Percentiles rank a stretch among this genome's conserved stretches.
phyloP scores from a whole-genome alignment of 2,113 vertebrate genomes.

The Cepphus grylle region DNA sequence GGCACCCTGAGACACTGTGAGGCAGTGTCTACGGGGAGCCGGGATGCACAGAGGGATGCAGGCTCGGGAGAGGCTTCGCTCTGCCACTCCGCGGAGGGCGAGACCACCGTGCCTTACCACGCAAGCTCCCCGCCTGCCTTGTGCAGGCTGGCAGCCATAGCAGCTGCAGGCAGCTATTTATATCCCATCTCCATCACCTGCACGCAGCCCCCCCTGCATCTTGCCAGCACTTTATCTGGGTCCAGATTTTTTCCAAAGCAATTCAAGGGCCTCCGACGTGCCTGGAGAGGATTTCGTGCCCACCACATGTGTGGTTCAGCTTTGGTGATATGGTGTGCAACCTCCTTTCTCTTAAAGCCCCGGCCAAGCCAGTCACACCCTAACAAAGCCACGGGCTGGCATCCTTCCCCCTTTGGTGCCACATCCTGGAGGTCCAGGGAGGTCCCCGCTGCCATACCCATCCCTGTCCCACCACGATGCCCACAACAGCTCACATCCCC shows the following conservation, averaged over 20 bases:
- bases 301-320: background rate
- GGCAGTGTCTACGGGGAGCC: background rate
- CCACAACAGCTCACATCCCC: background rate
- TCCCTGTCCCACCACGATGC: background rate
- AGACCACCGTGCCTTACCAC: background rate
- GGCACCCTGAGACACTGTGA: background rate
- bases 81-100: background rate
- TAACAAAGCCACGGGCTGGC: background rate
- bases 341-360: background rate
- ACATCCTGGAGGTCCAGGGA: background rate
- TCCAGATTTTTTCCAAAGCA: background rate
- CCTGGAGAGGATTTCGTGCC: background rate
- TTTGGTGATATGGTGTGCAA: accelerated
- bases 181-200: background rate
- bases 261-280: background rate
- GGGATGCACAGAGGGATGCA: background rate
- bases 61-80: background rate
- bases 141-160: accelerated
- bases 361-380: background rate
- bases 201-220: background rate
- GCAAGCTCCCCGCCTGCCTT: background rate
- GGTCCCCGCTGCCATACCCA: background rate
- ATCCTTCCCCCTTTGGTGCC: background rate
- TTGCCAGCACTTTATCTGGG: background rate
- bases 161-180: slow-evolving; percentile 7